Evolutionary conservation across 37 sponge, comb jelly and placozoan genomes (phyloP), one percentile per base, ranked within the genome.

Genomic region (Mnemiopsis leidyi): DNA sequence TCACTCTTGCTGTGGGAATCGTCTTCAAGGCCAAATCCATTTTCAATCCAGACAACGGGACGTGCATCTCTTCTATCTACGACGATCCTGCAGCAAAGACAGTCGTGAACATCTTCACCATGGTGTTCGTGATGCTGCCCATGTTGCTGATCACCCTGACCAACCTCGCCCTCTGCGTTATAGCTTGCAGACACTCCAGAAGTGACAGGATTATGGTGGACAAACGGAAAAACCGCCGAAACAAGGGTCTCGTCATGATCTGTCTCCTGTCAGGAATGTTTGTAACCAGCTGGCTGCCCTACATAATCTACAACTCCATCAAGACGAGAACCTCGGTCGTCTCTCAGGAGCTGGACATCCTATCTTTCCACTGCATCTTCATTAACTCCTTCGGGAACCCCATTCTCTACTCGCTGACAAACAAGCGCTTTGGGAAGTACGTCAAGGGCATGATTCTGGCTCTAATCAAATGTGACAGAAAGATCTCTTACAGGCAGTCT

Each of bases 371-470:
- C 61, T 85, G 90, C 29, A 85, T 85, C 35, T 85, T 85, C 48
- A 21, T 85, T 61, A 85, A 39, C 35, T 23, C 90, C n/a, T 35
- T 40, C 16, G 40, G 38, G 13, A 85, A 85, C 48, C 90, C 90
- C 39, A 85, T 85, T 61, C 90, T 85, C 29, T 85, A 85, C 48
- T 40, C 90, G 2, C 32, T 85, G 24, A 85, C 90, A 1, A 85
- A 85, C 90, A 13, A 37, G 35, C 1, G 90, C 2, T 85, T 85
- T 40, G 40, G 61, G 2, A 39, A 37, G 24, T 85, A 85, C 23
- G 36, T 85, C 48, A 25, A 0, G 40, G 24, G 75, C n/a, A 7
- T 71, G 25, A 18, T 71, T 28, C 75, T 29, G 75, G 61, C 5
- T 13, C 9, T 48, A 13, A 48, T 48, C 9, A 18, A 48, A 18